Conservation (phyloP, 2,113 vertebrate species). For the Dissostichus mawsoni region DNA sequence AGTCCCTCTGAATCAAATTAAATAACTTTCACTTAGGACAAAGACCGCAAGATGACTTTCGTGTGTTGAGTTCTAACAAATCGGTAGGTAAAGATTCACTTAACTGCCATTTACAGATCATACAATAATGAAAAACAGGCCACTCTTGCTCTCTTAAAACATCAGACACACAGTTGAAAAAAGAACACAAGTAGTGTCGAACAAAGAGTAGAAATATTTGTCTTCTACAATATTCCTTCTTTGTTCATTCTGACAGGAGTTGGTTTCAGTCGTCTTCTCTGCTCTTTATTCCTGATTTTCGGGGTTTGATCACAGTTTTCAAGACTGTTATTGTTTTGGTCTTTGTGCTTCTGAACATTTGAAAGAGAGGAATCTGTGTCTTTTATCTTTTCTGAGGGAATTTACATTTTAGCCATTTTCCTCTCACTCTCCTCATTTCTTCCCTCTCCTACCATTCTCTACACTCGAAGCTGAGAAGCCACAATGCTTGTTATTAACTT, state of each 20-base stretch:
- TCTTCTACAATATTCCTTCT: background rate
- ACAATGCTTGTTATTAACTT: slow-evolving; percentile 73
- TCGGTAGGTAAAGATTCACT: background rate
- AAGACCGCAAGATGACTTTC: background rate
- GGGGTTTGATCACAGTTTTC: slow-evolving; percentile 2
- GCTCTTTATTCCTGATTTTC: background rate
- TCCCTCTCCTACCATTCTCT: slow-evolving; percentile 28
- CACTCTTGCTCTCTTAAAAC: too few species aligned
- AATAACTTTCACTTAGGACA: background rate
- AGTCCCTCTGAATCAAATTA: background rate
- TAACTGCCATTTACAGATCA: background rate
- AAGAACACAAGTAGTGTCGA: too few species aligned
- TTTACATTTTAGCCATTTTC: background rate
- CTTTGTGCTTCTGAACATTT: slow-evolving; percentile 30
- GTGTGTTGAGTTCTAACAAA: background rate
- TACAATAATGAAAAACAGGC: background rate
- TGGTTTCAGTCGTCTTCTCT: background rate
- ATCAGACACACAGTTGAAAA: too few species aligned
- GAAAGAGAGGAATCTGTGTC: background rate
- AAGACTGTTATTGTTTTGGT: slow-evolving; percentile 25
- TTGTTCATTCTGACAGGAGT: background rate
- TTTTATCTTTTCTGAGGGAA: slow-evolving; percentile 22
- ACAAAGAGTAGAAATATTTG: background rate
- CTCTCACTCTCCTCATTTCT: slow-evolving; percentile 36
- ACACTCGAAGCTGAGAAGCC: slow-evolving; percentile 49